Evolutionary conservation across 2,113 vertebrate species (phyloP).

Genomic region (Delphinus delphis): DNA sequence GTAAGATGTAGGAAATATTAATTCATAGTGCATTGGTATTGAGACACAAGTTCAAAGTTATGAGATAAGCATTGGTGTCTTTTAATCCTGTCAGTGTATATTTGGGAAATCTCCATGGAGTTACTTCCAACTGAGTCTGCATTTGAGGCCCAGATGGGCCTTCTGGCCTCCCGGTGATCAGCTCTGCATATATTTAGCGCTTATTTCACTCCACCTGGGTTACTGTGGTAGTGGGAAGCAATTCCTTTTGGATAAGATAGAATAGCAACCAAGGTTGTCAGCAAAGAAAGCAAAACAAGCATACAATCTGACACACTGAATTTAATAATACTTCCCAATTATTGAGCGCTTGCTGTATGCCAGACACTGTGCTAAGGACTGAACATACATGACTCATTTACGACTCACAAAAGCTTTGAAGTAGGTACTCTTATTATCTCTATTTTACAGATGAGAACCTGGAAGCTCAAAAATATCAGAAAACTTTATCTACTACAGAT

Average conservation of each 20-base stretch:
- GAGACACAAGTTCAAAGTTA: not conserved
- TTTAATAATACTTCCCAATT: not conserved
- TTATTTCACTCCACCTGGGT: not conserved
- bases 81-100: not conserved
- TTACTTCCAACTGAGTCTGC: not conserved
- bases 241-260: not conserved
- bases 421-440: not conserved
- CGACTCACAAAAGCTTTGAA: constrained; percentile 6
- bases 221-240: not conserved
- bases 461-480: not conserved
- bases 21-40: not conserved
- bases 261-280: not conserved
- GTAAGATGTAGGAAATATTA: not conserved
- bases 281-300: not conserved
- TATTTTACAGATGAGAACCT: not conserved
- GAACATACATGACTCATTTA: not conserved
- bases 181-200: not conserved
- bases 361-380: not conserved
- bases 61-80: not conserved
- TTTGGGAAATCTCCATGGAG: not conserved
- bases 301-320: not conserved
- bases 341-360: not conserved
- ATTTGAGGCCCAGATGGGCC: not conserved
- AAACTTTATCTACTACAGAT: not conserved
- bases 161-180: not conserved